Conservation (phyloP, 2,113 vertebrate genomes). For the Crypturellus undulatus region DNA sequence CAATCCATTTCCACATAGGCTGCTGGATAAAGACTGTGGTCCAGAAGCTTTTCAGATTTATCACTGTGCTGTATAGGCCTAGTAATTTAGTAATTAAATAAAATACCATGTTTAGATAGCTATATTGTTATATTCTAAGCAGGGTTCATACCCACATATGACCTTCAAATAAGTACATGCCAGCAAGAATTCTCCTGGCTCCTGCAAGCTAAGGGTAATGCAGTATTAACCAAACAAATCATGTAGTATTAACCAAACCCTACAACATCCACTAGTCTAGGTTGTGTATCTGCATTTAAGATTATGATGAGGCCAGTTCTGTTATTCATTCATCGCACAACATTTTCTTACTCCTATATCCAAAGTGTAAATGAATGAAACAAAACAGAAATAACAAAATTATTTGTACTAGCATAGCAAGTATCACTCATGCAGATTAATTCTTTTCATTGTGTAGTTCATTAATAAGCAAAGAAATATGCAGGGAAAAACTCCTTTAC, state of each 20-base stretch:
- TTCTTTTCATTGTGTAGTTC: background rate
- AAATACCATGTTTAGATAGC: background rate
- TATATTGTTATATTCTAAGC: background rate
- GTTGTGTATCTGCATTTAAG: background rate
- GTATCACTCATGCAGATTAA: background rate
- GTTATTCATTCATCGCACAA: background rate
- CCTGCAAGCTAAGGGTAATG: background rate
- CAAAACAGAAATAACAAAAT: background rate
- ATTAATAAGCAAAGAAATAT: background rate
- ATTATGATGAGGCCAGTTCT: background rate
- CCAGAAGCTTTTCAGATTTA: background rate
- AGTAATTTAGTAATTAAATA: background rate
- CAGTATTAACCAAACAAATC: background rate
- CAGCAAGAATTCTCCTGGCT: background rate
- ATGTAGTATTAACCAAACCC: background rate
- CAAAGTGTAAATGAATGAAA: background rate
- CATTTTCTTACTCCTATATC: background rate
- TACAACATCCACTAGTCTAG: background rate
- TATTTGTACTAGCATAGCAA: background rate
- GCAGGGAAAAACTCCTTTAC: background rate
- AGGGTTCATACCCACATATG: background rate
- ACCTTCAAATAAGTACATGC: background rate
- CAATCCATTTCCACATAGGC: fast-evolving
- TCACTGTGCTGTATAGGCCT: fast-evolving
- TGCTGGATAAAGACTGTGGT: background rate